These are phyloP conservation scores for Drosophila ficusphila DNA, from an alignment of 1,140 invertebrate genomes.

Conservation along the genomic window DNA sequence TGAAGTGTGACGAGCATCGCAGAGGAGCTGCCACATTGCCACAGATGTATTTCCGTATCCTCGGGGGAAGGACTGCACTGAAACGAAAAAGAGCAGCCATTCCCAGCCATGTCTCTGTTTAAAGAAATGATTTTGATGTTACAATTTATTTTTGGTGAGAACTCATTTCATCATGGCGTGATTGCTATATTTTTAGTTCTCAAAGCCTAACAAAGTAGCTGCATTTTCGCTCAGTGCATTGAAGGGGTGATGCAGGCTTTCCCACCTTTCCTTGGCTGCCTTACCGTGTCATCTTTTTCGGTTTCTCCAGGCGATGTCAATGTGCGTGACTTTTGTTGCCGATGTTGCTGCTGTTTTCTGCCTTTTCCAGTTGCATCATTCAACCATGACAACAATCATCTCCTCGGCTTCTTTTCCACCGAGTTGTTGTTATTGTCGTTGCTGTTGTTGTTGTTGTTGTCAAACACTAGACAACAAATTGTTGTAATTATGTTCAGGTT, in stretches of 20 bases:
- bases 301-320: conserved; percentile 48
- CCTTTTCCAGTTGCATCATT: conserved; percentile 76
- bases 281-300: conserved; percentile 31
- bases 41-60: conserved; percentile 23
- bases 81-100: background rate
- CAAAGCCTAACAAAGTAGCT: too few species aligned
- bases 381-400: conserved; percentile 78
- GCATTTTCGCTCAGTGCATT: background rate
- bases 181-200: too few species aligned
- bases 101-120: too few species aligned
- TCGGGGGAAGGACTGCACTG: background rate
- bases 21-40: conserved; percentile 25
- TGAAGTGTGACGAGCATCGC: conserved; percentile 70
- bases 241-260: conserved; percentile 35
- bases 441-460: conserved; percentile 58
- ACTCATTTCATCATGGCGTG: too few species aligned
- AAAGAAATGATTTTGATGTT: too few species aligned
- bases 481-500: conserved; percentile 80
- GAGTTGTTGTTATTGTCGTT: conserved; percentile 22
- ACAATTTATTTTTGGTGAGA: too few species aligned
- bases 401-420: conserved; percentile 22
- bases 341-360: conserved; percentile 8
- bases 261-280: conserved; percentile 54
- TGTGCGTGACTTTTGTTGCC: conserved; percentile 58
- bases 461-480: conserved; percentile 82